These are phyloP conservation scores for Stegastes partitus DNA, from an alignment of 2,113 vertebrate species.

Conservation along the genomic window DNA sequence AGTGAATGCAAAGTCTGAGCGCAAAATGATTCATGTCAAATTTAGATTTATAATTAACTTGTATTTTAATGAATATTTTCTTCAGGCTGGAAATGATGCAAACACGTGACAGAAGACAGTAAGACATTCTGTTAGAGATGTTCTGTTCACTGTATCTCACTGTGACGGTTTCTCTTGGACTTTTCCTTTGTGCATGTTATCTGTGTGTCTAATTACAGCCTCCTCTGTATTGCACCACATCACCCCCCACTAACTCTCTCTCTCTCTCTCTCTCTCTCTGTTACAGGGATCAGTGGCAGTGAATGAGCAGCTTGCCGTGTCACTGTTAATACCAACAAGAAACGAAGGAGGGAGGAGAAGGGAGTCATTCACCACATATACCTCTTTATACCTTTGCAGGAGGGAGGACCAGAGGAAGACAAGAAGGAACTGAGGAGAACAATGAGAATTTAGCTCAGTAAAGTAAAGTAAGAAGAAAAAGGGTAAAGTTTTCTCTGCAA, in stretches of 20 bases:
- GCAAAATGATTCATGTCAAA: too few species aligned
- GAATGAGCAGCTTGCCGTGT: constrained; percentile 75
- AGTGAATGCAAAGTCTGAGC: too few species aligned
- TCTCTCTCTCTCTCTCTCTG: constrained; percentile 22
- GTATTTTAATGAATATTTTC: too few species aligned
- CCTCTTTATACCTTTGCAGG: constrained; percentile 17
- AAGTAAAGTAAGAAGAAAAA: background rate
- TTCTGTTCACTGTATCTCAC: too few species aligned
- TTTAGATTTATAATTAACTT: too few species aligned
- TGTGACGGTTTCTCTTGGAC: too few species aligned
- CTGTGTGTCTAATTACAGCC: constrained; percentile 69
- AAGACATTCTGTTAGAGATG: too few species aligned
- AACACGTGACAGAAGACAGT: too few species aligned
- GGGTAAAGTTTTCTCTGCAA: background rate
- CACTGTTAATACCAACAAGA: constrained; percentile 58
- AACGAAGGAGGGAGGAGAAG: constrained; percentile 24
- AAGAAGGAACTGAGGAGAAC: background rate
- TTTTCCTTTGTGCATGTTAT: background rate
- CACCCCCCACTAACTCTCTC: constrained; percentile 65
- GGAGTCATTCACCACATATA: constrained; percentile 33
- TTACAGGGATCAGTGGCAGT: constrained; percentile 79
- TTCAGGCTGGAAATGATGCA: too few species aligned
- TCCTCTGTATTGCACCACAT: constrained; percentile 44
- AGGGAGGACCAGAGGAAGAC: background rate
- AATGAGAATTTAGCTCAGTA: background rate